phyloP scores from a whole-genome alignment of 2,888 invertebrate genomes.

The Apamea monoglypha region DNA sequence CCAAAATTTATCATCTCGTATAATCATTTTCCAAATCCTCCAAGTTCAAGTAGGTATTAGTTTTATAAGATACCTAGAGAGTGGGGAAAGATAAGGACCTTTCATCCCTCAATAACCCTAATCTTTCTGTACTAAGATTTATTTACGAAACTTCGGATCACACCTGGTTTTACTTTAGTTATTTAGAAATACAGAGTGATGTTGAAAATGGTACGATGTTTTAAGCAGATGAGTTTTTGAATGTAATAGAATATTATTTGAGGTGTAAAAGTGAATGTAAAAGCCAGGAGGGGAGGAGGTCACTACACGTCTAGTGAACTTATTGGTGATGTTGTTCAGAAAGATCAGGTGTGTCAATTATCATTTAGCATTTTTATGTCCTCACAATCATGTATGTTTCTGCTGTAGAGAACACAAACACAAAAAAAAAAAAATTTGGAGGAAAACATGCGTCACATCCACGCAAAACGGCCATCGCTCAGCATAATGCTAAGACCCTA shows the following conservation, averaged over 20 bases:
- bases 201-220: not conserved
- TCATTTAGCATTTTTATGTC: no score
- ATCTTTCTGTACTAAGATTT: conserved; percentile 43
- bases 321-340: no score
- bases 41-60: conserved; percentile 26
- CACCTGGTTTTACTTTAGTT: conserved; percentile 32
- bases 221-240: not conserved
- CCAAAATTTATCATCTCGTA: conserved; percentile 26
- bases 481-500: no score
- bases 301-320: not conserved
- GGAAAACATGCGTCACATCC: no score
- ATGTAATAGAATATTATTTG: not conserved
- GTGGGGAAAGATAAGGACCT: conserved; percentile 38
- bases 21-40: conserved; percentile 39
- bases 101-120: conserved; percentile 39
- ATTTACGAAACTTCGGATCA: conserved; percentile 34
- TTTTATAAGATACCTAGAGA: conserved; percentile 48
- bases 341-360: no score
- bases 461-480: no score
- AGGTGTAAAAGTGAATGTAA: not conserved
- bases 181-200: not conserved
- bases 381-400: no score
- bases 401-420: no score
- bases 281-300: not conserved
- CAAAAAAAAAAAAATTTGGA: no score